These are phyloP conservation scores for Rhamnusium bicolor DNA, from an alignment of 2,888 invertebrate species.

Conservation along the genomic window DNA sequence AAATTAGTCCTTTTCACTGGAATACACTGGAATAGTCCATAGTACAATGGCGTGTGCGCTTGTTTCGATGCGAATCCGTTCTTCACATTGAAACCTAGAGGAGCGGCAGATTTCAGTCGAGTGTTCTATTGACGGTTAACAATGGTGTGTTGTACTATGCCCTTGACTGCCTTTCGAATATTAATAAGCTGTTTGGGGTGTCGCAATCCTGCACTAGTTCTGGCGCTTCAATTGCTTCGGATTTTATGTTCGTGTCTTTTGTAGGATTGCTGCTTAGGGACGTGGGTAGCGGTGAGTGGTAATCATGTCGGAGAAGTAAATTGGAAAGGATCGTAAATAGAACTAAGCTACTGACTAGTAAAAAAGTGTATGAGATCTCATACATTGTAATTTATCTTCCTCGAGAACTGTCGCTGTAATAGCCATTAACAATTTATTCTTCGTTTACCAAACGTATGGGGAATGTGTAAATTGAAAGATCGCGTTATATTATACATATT, in stretches of 20 bases:
- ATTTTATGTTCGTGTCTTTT: conserved; percentile 30
- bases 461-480: too few species aligned
- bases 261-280: conserved; percentile 13
- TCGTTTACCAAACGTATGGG: too few species aligned
- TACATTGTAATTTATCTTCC: conserved; percentile 11
- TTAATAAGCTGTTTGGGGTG: conserved; percentile 33
- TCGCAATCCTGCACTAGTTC: conserved; percentile 23
- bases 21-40: conserved; percentile 4
- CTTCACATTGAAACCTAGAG: conserved; percentile 29
- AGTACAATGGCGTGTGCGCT: conserved; percentile 7
- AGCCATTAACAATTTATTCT: background rate
- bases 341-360: background rate
- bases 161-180: conserved; percentile 33
- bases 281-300: conserved; percentile 1
- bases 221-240: conserved; percentile 20
- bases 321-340: conserved; percentile 1
- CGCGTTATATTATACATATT: too few species aligned
- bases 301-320: conserved; percentile 16
- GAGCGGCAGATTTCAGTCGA: conserved; percentile 32
- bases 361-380: conserved; percentile 2
- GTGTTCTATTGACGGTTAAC: conserved; percentile 31
- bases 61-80: conserved; percentile 26
- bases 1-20: conserved; percentile 22
- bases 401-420: background rate
- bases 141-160: conserved; percentile 28